Base-by-base conservation (phyloP, 2,797 vertebrate species). In the Novumbra hubbsi region DNA sequence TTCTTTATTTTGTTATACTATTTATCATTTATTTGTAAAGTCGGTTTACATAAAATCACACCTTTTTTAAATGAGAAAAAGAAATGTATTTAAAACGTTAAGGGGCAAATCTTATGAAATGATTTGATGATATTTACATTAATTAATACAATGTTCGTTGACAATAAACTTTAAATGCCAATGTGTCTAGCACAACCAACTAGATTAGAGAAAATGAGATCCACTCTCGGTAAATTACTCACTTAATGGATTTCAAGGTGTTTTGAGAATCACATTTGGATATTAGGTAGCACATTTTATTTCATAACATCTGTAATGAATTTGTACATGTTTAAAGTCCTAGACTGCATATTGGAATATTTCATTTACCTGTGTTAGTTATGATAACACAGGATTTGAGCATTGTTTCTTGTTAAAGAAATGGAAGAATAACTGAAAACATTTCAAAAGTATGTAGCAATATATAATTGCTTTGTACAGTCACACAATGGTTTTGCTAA, bases 401-500 rank as follows among this genome's bases (percentile, higher is more conserved):
- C 62, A 28, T 28, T 28, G 27, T 64, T 64, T 64, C 28, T 64
- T 64, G 32, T 60, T 21, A 60, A 11, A 60, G n/a, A 60, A 60
- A 27, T 24, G 55, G 24, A 60, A 60, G n/a, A 60, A 11, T 60
- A 60, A 60, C 55, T 24, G 12, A 24, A 24, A 60, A 38, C 21
- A 24, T 24, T 60, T 21, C 19, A 60, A 60, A 60, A 60, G 3
- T 11, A 60, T 68, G 65, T 64, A 50, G 55, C 41, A 74, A 11
- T 50, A 64, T 45, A 45, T 14, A 45, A 45, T 68, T 21, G 21
- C 8, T 66, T 66, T 34, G 30, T 66, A n/a, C 30, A 66, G 34
- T 66, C n/a, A 67, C n/a, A 68, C 66, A 68, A 45, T 68, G 65
- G 38, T 21, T 60, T 57, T 60, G 24, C 55, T 14, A 60, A 12